phyloP scores from a whole-genome alignment of 2,888 invertebrate genomes.

The Drosophila hamatofila region DNA sequence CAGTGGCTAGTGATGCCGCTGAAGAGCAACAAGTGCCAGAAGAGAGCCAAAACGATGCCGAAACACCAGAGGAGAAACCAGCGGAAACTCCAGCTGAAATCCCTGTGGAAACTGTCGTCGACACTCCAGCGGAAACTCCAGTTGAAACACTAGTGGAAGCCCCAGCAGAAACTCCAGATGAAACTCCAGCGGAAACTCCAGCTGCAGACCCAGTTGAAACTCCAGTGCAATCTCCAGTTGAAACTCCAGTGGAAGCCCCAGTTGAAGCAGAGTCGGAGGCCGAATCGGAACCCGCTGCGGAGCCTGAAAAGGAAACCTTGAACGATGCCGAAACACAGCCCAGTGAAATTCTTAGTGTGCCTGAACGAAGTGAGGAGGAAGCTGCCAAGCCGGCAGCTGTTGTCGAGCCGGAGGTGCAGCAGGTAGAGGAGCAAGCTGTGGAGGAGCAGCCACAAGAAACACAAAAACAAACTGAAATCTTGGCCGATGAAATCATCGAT shows the following conservation, averaged over 20 bases:
- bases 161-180: not conserved
- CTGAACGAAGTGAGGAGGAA: constrained; percentile 7
- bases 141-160: not conserved
- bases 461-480: constrained; percentile 7
- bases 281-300: constrained; percentile 2
- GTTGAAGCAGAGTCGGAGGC: constrained; percentile 4
- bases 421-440: not conserved
- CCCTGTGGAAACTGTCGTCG: not conserved
- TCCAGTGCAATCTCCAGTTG: not conserved
- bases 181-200: not conserved
- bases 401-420: not conserved
- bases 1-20: constrained; percentile 13
- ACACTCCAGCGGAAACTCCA: not conserved
- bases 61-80: not conserved
- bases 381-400: constrained; percentile 1
- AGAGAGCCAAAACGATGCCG: constrained; percentile 12
- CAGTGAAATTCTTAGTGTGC: constrained; percentile 3
- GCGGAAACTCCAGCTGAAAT: not conserved
- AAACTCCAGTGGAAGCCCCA: not conserved
- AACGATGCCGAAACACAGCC: constrained; percentile 11
- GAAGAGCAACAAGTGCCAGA: constrained; percentile 1
- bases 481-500: constrained; percentile 20
- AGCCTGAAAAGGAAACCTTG: constrained; percentile 1
- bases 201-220: not conserved
- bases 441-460: constrained; percentile 1